Base-by-base conservation (phyloP, 2,888 invertebrate genomes). In the Metellina segmentata region DNA sequence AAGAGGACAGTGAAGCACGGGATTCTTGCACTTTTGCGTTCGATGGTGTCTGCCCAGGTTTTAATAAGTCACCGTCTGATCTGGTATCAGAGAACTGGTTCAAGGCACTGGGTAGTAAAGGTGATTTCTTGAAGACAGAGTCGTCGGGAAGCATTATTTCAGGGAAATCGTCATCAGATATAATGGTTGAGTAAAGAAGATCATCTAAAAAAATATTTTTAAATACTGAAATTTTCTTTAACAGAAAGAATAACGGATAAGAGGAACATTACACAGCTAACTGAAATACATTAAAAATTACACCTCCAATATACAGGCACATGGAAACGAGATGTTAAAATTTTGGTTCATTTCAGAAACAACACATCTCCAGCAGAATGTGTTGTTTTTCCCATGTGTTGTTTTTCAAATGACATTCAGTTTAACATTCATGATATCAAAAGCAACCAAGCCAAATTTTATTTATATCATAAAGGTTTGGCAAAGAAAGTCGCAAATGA, bases 111-210 rank as follows among this genome's bases (percentile, higher is more conserved):
- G 81, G 83, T 13, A 77, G 52, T 5, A 85, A 19, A 7, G 89
- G 71, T n/a, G 91, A 93, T 19, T 91, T 93, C 61, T 91, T 93
- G 82, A 85, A 91, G 11, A 91, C 77, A n/a, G 87, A 81, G 49
- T 93, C 91, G 51, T 93, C 93, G n/a, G 91, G 71, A 11, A 93
- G 88, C 19, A 88, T 52, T 51, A 93, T 88, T 79, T 93, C 93
- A 16, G 93, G 93, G 19, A 85, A 90, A 20, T 93, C 93, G 78
- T 93, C 93, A 61, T 93, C 93, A n/a, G 93, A 93, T 5, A 89
- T 77, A 9, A 90, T 74, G 53, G 75, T 89, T 34, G 93, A 91
- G 53, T 90, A 89, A 4, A 93, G 89, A 71, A 88, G 82, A 51
- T 93, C 93, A 78, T 93, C 93, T 93, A 48, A 1, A 34, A 34